Evolutionary conservation across 2,888 invertebrate species (phyloP), one percentile per base, ranked within the genome.

Genomic region (Cetonia aurata): DNA sequence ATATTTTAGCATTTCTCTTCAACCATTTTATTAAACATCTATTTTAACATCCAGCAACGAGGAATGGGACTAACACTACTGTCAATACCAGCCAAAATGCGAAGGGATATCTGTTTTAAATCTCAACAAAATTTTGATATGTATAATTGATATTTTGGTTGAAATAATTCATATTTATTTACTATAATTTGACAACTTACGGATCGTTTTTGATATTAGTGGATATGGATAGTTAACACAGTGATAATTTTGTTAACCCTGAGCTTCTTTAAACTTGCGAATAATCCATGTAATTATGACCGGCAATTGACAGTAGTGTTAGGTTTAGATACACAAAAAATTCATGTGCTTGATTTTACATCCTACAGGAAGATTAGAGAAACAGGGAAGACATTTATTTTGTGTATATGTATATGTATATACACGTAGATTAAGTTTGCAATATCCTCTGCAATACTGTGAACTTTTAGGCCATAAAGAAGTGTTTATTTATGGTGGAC

Each of bases 141-240:
- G 69, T 69, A 60, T 52, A 17, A 31, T 12, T 42, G 69, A 69
- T 69, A 69, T 69, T 69, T 69, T 69, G 69, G 62, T 62, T 69
- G 53, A 9, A 19, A n/a, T 15, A 17, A 9, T 68, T 57, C n/a
- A 6, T 17, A 6, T 56, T 46, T 31, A 41, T 15, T 15, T 44
- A 9, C 42, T 46, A 57, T 42, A 59, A 59, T 37, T 59, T 33
- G 42, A 59, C 12, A 6, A 19, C 13, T 4, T 41, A 37, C 13
- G 19, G 8, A 6, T 56, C 9, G 15, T 13, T 9, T 33, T 31
- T 31, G 31, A 59, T 59, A 59, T 59, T 19, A 15, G 41, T n/a
- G 6, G 48, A 42, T 48, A 48, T 44, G 46, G 46, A 42, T 10
- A 10, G 9, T 56, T 33, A 9, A 25, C 2, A n/a, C 25, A 25